Evolutionary conservation across 2,888 invertebrate genomes (phyloP), one percentile per base, ranked within the genome.

Genomic region (Pardosa pseudoannulata): DNA sequence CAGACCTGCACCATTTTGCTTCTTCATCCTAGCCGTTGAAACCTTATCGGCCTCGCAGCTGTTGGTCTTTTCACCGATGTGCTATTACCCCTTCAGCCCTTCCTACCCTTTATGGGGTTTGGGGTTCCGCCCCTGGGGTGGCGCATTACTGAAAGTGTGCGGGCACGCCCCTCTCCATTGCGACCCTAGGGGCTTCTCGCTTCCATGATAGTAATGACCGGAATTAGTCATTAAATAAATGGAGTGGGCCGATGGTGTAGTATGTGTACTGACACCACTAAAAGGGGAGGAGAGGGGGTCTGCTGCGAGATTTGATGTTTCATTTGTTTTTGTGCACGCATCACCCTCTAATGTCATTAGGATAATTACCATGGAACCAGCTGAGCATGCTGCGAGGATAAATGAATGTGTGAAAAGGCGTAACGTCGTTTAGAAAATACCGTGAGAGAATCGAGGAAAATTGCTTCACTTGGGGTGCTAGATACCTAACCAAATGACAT

Each of bases 191-290:
- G 73, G 68, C 56, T 75, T 75, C 71, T 70, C 62, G 39, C 78
- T 67, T 56, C 46, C 27, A 46, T 36, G 27, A 19, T 65, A 29
- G 28, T 78, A 79, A 78, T 85, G 83, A 78, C 67, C 50, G 71
- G 83, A 85, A 85, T 85, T 85, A 85, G 78, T 85, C 83, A 85
- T 85, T 85, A 85, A 85, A 85, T 85, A 73, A 85, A 85, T 85
- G 83, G 83, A 28, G 36, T 70, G 27, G 41, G 70, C 27, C 23
- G 70, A 27, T 16, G 28, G 41, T 70, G 41, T 28, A 70, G 41
- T 70, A 41, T 28, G 28, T 70, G 56, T 56, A 56, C 19, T 56
- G 56, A 56, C 56, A 56, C 23, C 23, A 1, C 16, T 13, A 16
- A 46, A n/a, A 46, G 41, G 36, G 11, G 36, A 36, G 11, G 11